Evolutionary conservation across 2,888 invertebrate genomes (phyloP), one percentile per base, ranked within the genome.

Genomic region (Yponomeuta cagnagella): DNA sequence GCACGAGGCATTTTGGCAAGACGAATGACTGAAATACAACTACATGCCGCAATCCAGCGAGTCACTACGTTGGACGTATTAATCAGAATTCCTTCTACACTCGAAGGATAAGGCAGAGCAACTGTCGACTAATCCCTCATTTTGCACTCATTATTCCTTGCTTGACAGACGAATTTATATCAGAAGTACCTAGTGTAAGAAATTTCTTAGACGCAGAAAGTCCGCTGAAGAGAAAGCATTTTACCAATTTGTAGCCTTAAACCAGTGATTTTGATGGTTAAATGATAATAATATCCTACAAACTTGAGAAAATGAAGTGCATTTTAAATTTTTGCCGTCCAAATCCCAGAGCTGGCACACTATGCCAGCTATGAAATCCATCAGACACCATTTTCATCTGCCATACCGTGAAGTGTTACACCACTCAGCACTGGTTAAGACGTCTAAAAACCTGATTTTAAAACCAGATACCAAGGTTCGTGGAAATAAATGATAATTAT

Each of bases 91-190:
- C 52, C 52, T 58, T 58, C 52, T 58, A 58, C 15, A 58, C 52
- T 15, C 52, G 52, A 58, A 12, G 52, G 15, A 15, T 58, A 58
- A 58, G 15, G 52, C 15, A 12, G 52, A 58, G 52, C 48, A 52
- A 68, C 52, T 52, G 68, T 68, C 68, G 68, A 52, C 68, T 58
- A 58, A 58, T 58, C 52, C 52, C 52, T 31, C 23, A 68, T 68
- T 30, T 68, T 30, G 52, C 52, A 31, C 68, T 68, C 68, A 68
- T 68, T 68, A 68, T 68, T 52, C 30, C 30, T 12, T 15, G 30
- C 33, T 48, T 71, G 71, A 71, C 71, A 71, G 65, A 52, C 15
- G 48, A 33, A 71, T 71, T 71, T 71, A 71, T 48, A 71, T 64
- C 69, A 10, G 52, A 12, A 58, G 15, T 43, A 3, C 23, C 23